These are phyloP conservation scores for Drosophila lini DNA, from an alignment of 1,140 invertebrate genomes.

Conservation along the genomic window DNA sequence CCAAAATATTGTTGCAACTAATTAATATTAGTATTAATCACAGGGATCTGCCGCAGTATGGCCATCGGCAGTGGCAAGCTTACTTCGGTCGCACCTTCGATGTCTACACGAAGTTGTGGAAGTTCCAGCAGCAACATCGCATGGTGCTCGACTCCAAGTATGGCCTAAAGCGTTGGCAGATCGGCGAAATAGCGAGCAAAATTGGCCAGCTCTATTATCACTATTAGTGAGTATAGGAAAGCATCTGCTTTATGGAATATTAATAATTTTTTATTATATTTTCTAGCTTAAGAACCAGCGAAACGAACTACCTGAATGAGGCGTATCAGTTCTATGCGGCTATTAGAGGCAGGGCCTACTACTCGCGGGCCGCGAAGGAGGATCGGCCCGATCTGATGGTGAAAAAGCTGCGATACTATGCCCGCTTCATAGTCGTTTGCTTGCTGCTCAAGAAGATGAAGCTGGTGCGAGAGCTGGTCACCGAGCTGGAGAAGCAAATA, in stretches of 20 bases:
- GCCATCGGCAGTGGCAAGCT: slow-evolving; percentile 98
- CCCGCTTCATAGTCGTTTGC: slow-evolving; percentile 98
- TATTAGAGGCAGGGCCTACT: slow-evolving; percentile 96
- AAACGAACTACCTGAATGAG: slow-evolving; percentile 98
- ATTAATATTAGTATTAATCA: not conserved
- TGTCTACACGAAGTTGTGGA: slow-evolving; percentile 99
- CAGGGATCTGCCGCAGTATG: slow-evolving; percentile 98
- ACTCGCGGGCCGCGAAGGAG: slow-evolving; percentile 96
- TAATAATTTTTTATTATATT: not conserved
- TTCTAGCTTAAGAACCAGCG: slow-evolving; percentile 94
- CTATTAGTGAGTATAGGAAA: slow-evolving; percentile 93
- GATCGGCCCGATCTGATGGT: slow-evolving; percentile 98
- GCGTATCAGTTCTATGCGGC: slow-evolving; percentile 98
- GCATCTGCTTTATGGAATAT: rapidly evolving
- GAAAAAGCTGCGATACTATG: slow-evolving; percentile 98
- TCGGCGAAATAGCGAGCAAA: slow-evolving; percentile 99
- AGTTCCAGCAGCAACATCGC: slow-evolving; percentile 98
- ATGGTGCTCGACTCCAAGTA: slow-evolving; percentile 96
- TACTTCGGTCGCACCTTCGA: slow-evolving; percentile 99
- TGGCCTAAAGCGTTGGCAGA: slow-evolving; percentile 98
- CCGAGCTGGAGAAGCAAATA: slow-evolving; percentile 95
- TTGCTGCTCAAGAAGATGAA: slow-evolving; percentile 97
- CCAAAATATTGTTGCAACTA: not conserved
- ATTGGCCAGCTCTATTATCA: slow-evolving; percentile 99
- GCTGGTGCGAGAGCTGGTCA: slow-evolving; percentile 95